Evolutionary conservation across 2,113 vertebrate species (phyloP), one percentile per base, ranked within the genome.

Genomic region (Pipra filicauda): DNA sequence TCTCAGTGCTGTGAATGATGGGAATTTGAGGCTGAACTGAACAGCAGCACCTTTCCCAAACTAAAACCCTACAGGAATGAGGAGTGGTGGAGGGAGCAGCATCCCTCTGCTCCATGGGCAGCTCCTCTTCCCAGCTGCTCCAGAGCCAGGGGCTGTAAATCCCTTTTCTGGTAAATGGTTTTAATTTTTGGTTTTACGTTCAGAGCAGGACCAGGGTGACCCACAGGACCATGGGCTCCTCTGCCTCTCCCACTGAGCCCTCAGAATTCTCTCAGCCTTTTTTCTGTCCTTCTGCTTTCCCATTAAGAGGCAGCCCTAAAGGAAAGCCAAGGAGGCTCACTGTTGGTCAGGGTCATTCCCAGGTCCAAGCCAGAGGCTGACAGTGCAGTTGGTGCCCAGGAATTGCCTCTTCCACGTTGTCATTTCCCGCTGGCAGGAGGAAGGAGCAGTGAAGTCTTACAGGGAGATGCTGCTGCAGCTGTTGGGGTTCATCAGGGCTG

Each of bases 101-200:
- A 12, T 15, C 64, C 39, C 51, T 15, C 16, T 7, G 1, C 4
- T n/a, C 52, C 2, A 0, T 17, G 57, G 27, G 12, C 80, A 87
- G 48, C 61, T 76, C 43, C 72, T 55, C 80, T 9, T 6, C 76
- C 59, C 46, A 15, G 67, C 69, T 35, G 66, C 91, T 78, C 81
- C 8, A 9, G 20, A 61, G 64, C 81, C 39, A 17, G 82, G 55
- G 85, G 89, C 66, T 71, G n/a, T 84, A 74, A 95, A 95, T 91
- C 28, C 75, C 85, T 92, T 93, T 90, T 92, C 71, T 88, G 58
- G 20, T 51, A 78, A 97, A 88, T 27, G 43, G 24, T 58, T 96
- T 92, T 87, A 87, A 43, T 52, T 93, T 84, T 69, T 54, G 87
- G 33, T 59, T 94, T 95, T 89, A 52, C 92, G 82, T 86, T 95